A percentile compares a stretch with the other conserved stretches of the same genome.
phyloP scores from a whole-genome alignment of 1,140 invertebrate species.

The Drosophila equinoxialis region DNA sequence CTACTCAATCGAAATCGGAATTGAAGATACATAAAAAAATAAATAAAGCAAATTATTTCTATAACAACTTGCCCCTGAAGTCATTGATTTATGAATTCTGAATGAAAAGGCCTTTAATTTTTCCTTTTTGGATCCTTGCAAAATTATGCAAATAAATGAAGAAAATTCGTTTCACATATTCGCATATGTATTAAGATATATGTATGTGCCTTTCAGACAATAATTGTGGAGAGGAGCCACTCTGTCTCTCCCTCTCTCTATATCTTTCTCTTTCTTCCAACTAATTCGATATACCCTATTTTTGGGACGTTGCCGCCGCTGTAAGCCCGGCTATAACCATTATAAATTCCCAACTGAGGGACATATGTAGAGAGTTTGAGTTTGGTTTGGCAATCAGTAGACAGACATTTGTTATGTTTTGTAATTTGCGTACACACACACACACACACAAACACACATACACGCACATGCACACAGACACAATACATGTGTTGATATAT shows the following conservation, averaged over 20 bases:
- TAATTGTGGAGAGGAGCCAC: constrained; percentile 9
- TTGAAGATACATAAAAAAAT: too few species aligned
- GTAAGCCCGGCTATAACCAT: constrained; percentile 38
- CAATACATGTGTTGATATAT: not conserved
- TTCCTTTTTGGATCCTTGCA: not conserved
- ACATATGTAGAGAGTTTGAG: constrained; percentile 27
- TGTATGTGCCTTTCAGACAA: not conserved
- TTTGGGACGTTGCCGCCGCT: not conserved
- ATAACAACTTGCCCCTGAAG: too few species aligned
- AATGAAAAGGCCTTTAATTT: not conserved
- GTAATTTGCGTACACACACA: constrained; percentile 69
- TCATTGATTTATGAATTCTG: too few species aligned
- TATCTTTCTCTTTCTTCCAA: not conserved
- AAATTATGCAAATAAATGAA: constrained; percentile 10
- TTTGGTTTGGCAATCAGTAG: constrained; percentile 56
- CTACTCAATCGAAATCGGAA: too few species aligned
- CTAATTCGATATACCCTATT: constrained; percentile 6
- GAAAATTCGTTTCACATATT: not conserved
- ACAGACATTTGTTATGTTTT: constrained; percentile 72
- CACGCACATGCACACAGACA: not conserved
- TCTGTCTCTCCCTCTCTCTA: not conserved
- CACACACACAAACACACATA: not conserved
- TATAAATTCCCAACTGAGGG: constrained; percentile 69
- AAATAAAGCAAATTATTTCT: too few species aligned
- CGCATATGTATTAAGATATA: not conserved